These are phyloP conservation scores for Microtus oregoni DNA, from an alignment of 2,113 vertebrate species.

Conservation along the genomic window DNA sequence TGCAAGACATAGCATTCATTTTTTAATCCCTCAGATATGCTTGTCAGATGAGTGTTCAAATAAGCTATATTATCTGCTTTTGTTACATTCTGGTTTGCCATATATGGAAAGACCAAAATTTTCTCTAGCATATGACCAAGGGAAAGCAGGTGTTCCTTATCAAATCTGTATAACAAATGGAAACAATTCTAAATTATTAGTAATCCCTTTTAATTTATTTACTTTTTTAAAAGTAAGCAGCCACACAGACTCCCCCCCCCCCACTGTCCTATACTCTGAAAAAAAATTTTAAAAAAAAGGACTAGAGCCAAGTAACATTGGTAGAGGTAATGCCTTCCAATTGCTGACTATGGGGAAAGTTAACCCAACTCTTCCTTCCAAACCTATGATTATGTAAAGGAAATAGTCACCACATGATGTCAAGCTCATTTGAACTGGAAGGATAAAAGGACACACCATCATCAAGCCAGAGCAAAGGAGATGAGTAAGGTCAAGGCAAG, in stretches of 20 bases:
- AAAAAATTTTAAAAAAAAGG: not conserved
- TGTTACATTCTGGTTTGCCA: not conserved
- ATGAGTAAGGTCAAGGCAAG: constrained; percentile 28
- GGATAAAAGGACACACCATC: constrained; percentile 52
- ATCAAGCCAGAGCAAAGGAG: constrained; percentile 53
- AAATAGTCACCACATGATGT: constrained; percentile 75
- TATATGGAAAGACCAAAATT: not conserved
- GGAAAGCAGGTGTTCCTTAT: constrained; percentile 39
- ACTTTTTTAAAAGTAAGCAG: not conserved
- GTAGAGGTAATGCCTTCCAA: constrained; percentile 61
- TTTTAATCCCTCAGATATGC: not conserved
- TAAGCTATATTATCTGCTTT: not conserved
- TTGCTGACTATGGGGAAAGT: constrained; percentile 74
- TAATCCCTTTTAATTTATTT: constrained; percentile 44
- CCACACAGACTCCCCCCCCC: not conserved
- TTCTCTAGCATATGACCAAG: not conserved
- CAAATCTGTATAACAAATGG: not conserved
- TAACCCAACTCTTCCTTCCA: constrained; percentile 68
- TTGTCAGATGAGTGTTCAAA: not conserved
- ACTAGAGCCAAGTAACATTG: constrained; percentile 52
- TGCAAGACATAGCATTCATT: not conserved
- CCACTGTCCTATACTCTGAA: constrained; percentile 21
- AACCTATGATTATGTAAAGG: constrained; percentile 78
- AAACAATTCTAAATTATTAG: constrained; percentile 54
- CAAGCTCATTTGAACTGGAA: constrained; percentile 60